Conservation (phyloP, 2,888 invertebrate genomes). For the Plagodis pulveraria region DNA sequence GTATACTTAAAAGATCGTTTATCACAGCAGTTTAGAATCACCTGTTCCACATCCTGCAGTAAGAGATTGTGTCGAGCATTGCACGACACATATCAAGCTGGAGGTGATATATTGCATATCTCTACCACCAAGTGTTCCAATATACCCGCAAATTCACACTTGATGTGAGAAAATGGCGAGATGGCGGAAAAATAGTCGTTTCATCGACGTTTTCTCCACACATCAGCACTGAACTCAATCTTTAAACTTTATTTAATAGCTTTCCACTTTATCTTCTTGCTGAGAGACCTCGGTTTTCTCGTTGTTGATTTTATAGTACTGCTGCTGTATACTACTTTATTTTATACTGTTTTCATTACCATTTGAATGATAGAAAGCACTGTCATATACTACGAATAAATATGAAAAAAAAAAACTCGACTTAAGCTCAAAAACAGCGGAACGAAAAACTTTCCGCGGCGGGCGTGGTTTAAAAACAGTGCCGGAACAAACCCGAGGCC, state of each 20-base stretch:
- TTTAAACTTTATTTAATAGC: constrained; percentile 23
- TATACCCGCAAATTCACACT: constrained; percentile 28
- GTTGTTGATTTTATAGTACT: neutral
- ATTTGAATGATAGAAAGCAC: no score
- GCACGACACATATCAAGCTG: constrained; percentile 17
- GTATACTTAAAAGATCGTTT: no score
- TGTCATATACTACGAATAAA: no score
- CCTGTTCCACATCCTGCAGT: neutral
- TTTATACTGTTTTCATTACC: no score
- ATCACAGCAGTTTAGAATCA: no score
- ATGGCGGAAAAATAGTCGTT: constrained; percentile 25
- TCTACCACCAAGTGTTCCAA: constrained; percentile 19
- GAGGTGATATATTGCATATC: constrained; percentile 19
- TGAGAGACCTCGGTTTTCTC: constrained; percentile 3
- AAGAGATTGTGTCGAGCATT: constrained; percentile 5
- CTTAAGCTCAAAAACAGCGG: no score
- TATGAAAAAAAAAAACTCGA: no score
- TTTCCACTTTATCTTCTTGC: constrained; percentile 11
- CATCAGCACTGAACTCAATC: constrained; percentile 20
- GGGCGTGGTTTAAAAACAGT: no score
- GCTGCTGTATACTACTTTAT: no score
- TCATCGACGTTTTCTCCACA: constrained; percentile 17
- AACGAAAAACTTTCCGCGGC: no score
- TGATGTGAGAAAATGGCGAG: constrained; percentile 26
- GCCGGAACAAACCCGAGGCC: no score